A percentile compares a stretch with the other conserved stretches of the same genome.
Conservation (phyloP, 2,113 vertebrate genomes). For the Pygoscelis antarcticus region DNA sequence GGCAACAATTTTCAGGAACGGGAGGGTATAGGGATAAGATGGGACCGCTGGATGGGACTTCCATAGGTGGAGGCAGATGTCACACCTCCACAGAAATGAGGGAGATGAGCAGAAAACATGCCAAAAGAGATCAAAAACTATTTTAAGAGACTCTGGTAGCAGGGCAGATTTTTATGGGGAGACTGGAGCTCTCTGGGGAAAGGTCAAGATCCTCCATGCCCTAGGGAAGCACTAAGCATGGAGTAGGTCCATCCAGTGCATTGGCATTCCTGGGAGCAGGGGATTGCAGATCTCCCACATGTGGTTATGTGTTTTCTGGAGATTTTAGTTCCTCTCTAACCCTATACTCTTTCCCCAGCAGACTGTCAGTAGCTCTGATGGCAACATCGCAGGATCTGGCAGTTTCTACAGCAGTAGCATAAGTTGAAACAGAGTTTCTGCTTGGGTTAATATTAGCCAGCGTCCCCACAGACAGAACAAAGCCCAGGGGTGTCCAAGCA, state of each 20-base stretch:
- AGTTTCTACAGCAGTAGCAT: not conserved
- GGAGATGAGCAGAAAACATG: not conserved
- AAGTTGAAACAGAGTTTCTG: not conserved
- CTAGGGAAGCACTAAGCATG: not conserved
- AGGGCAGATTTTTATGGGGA: not conserved
- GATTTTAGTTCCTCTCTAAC: not conserved
- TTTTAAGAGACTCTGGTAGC: not conserved
- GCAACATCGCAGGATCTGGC: not conserved
- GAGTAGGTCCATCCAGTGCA: not conserved
- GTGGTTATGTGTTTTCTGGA: not conserved
- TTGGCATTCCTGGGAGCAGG: not conserved
- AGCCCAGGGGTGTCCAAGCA: not conserved
- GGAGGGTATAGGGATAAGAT: not conserved
- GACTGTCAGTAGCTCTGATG: not conserved
- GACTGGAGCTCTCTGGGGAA: not conserved
- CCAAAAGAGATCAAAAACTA: not conserved
- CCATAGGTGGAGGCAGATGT: not conserved
- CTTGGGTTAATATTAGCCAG: not conserved
- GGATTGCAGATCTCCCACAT: not conserved
- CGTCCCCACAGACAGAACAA: not conserved
- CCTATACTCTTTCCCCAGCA: not conserved
- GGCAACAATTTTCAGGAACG: not conserved
- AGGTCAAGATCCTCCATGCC: not conserved
- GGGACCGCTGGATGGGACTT: not conserved
- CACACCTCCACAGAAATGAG: not conserved